Percentiles rank a stretch among this genome's conserved stretches.
These are phyloP conservation scores for Meghimatium bilineatum DNA, from an alignment of 2,888 invertebrate genomes.

Conservation along the genomic window DNA sequence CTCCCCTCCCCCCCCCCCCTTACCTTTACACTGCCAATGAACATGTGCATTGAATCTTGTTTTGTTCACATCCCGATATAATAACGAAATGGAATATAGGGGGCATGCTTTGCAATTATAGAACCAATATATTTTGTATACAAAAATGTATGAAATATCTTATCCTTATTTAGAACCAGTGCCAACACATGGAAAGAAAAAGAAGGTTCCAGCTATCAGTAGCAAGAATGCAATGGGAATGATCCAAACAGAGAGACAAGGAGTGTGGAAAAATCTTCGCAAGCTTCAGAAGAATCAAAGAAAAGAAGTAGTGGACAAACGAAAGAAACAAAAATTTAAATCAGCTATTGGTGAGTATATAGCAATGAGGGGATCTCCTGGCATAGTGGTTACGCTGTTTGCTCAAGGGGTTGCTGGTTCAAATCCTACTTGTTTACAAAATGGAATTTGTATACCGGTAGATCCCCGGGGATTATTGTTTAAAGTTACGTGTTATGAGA, in stretches of 20 bases:
- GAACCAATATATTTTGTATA: background rate
- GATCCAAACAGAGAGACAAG: conserved; percentile 61
- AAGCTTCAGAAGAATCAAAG: conserved; percentile 51
- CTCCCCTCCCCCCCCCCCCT: no score
- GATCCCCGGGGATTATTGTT: no score
- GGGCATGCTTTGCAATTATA: no score
- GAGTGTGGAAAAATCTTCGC: conserved; percentile 59
- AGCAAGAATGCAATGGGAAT: conserved; percentile 58
- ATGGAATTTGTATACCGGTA: no score
- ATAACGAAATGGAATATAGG: no score
- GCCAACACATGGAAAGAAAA: conserved; percentile 30
- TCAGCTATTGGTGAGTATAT: conserved; percentile 24
- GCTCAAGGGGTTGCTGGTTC: no score
- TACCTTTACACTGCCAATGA: background rate
- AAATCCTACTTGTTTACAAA: no score
- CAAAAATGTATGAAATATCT: no score
- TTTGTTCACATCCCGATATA: no score
- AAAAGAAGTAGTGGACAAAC: conserved; percentile 43
- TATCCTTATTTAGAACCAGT: background rate
- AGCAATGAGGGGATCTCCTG: no score
- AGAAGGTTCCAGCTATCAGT: conserved; percentile 49
- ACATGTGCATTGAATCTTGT: background rate
- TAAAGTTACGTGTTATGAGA: no score
- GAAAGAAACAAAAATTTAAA: conserved; percentile 41
- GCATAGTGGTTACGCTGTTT: no score